Evolutionary conservation across 2,797 vertebrate species (phyloP).

Genomic region (Coracias cyanogaster): DNA sequence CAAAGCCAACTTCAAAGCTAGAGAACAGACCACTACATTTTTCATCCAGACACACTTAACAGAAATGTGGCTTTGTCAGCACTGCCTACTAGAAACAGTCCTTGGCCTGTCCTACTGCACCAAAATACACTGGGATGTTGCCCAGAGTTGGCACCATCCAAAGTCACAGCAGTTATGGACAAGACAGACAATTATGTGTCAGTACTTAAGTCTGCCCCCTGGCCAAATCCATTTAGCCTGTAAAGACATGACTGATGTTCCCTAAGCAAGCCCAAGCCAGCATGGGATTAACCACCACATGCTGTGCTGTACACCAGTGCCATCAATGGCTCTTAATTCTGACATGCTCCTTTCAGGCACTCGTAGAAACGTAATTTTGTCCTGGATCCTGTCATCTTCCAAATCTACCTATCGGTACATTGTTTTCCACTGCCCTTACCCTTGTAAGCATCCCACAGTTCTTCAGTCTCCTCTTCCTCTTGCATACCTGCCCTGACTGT

Average conservation of each 20-base stretch:
- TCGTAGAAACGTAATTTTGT: neutral
- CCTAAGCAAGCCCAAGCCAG: neutral
- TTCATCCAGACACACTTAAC: neutral
- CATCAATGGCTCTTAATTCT: neutral
- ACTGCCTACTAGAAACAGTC: neutral
- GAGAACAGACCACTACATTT: neutral
- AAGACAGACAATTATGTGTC: neutral
- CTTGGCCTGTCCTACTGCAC: neutral
- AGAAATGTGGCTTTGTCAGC: neutral
- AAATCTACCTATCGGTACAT: fast-evolving
- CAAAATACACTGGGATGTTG: neutral
- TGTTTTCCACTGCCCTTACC: neutral
- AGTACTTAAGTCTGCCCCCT: fast-evolving
- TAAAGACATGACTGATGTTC: neutral
- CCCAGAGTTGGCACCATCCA: neutral
- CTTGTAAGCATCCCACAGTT: neutral
- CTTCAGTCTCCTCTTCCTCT: neutral
- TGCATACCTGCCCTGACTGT: neutral
- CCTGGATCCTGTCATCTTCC: neutral
- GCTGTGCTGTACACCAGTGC: fast-evolving
- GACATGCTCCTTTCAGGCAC: neutral
- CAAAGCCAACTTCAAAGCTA: neutral
- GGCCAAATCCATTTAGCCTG: neutral
- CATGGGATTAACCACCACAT: neutral
- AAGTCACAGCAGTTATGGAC: neutral